Percentiles rank a stretch among this genome's conserved stretches.
These are phyloP conservation scores for Drosophila paramelanica DNA, from an alignment of 2,888 invertebrate genomes.

Conservation along the genomic window DNA sequence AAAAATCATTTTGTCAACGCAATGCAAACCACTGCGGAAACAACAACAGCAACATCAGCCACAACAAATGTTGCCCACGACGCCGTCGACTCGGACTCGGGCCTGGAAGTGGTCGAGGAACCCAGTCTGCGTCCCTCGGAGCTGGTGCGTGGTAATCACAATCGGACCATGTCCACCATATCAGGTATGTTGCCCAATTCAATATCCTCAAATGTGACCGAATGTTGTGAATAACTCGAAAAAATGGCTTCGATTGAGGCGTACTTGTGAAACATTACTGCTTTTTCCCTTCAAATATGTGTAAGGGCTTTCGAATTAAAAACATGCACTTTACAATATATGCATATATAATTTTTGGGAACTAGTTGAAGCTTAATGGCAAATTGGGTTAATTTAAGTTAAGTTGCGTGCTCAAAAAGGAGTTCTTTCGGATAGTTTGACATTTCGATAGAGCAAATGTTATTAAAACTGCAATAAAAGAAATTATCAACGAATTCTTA, in stretches of 20 bases:
- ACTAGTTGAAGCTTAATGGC: too few species aligned
- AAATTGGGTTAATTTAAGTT: too few species aligned
- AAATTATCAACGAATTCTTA: too few species aligned
- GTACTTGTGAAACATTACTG: too few species aligned
- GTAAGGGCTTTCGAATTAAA: too few species aligned
- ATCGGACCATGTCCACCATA: slow-evolving; percentile 87
- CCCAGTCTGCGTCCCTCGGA: slow-evolving; percentile 89
- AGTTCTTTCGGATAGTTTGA: too few species aligned
- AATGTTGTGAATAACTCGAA: not conserved
- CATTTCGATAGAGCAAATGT: too few species aligned
- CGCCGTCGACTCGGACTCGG: slow-evolving; percentile 84
- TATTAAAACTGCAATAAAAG: too few species aligned
- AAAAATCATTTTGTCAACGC: slow-evolving; percentile 53
- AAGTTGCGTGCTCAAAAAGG: too few species aligned
- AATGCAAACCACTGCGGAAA: not conserved
- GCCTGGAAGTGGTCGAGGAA: slow-evolving; percentile 88
- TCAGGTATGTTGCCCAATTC: slow-evolving; percentile 84
- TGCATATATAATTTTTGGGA: too few species aligned
- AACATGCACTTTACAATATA: too few species aligned
- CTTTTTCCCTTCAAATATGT: too few species aligned
- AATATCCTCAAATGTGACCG: not conserved
- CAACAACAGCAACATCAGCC: slow-evolving; percentile 11
- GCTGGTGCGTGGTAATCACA: slow-evolving; percentile 87
- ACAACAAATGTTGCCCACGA: slow-evolving; percentile 28
- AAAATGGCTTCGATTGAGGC: not conserved